Evolutionary conservation across 2,888 invertebrate genomes (phyloP).

Genomic region (Hirtodrosophila histrioides): DNA sequence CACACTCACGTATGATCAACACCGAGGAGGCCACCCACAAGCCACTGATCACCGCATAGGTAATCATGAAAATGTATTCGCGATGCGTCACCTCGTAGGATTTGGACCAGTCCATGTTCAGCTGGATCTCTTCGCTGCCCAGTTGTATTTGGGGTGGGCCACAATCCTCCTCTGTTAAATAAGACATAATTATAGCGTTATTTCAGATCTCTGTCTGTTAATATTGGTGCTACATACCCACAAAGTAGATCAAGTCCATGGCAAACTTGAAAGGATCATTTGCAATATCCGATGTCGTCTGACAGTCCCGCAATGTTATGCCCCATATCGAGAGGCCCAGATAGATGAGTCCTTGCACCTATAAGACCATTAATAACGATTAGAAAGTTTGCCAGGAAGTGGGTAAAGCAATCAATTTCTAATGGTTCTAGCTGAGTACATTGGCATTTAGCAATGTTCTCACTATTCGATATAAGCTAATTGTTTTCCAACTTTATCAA

Average conservation of each 20-base stretch:
- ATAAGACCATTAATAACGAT: neutral
- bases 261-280: constrained; percentile 74
- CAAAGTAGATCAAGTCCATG: constrained; percentile 79
- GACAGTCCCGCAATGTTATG: constrained; percentile 70
- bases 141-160: constrained; percentile 50
- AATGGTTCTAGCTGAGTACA: too few species aligned
- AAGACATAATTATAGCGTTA: neutral
- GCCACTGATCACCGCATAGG: constrained; percentile 76
- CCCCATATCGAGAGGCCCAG: constrained; percentile 80
- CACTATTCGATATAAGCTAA: neutral
- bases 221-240: constrained; percentile 55
- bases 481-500: constrained; percentile 9
- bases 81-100: constrained; percentile 71
- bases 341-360: constrained; percentile 80
- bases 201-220: too few species aligned
- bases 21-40: constrained; percentile 80
- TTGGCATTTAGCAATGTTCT: too few species aligned
- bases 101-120: constrained; percentile 69
- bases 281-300: constrained; percentile 53
- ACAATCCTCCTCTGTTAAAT: constrained; percentile 65
- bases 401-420: too few species aligned
- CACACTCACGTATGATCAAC: constrained; percentile 75
- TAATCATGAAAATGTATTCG: constrained; percentile 75
- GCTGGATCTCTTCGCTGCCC: neutral
- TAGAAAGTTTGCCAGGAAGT: too few species aligned